A percentile compares a stretch with the other conserved stretches of the same genome.
phyloP scores from a whole-genome alignment of 1,140 invertebrate genomes.

The Listronotus bonariensis region DNA sequence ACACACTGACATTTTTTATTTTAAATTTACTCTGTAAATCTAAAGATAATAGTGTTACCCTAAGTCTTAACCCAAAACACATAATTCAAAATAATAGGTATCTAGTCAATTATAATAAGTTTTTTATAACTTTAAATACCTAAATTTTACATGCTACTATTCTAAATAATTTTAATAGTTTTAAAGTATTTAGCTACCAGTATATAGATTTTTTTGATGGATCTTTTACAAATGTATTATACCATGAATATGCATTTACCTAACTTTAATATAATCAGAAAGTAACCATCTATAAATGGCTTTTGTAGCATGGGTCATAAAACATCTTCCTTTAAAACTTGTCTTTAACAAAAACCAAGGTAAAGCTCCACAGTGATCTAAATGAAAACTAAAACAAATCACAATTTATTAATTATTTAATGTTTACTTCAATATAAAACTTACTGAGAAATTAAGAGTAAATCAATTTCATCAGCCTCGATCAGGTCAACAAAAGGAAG shows the following conservation, averaged over 20 bases:
- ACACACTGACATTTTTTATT: too few species aligned
- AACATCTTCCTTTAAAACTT: conserved; percentile 96
- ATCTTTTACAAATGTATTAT: neutral
- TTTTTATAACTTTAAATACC: too few species aligned
- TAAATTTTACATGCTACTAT: too few species aligned
- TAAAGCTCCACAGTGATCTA: conserved; percentile 97
- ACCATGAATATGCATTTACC: conserved; percentile 52
- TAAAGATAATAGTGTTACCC: too few species aligned
- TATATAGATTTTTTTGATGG: too few species aligned
- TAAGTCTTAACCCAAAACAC: too few species aligned
- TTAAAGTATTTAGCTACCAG: too few species aligned
- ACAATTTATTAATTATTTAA: conserved; percentile 5
- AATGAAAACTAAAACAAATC: conserved; percentile 80
- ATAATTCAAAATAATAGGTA: too few species aligned
- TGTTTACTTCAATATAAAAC: conserved; percentile 48
- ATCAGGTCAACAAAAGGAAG: conserved; percentile 97
- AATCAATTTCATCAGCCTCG: conserved; percentile 96
- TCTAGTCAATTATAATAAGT: too few species aligned
- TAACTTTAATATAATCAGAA: conserved; percentile 99
- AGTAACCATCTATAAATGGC: conserved; percentile 98
- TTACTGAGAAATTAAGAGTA: conserved; percentile 95
- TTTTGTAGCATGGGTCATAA: conserved; percentile 99
- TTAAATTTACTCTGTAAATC: too few species aligned
- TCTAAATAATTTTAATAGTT: too few species aligned
- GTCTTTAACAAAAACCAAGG: conserved; percentile 99